These are phyloP conservation scores for Pomatorhinus ruficollis DNA, from an alignment of 2,113 vertebrate genomes.

Conservation along the genomic window DNA sequence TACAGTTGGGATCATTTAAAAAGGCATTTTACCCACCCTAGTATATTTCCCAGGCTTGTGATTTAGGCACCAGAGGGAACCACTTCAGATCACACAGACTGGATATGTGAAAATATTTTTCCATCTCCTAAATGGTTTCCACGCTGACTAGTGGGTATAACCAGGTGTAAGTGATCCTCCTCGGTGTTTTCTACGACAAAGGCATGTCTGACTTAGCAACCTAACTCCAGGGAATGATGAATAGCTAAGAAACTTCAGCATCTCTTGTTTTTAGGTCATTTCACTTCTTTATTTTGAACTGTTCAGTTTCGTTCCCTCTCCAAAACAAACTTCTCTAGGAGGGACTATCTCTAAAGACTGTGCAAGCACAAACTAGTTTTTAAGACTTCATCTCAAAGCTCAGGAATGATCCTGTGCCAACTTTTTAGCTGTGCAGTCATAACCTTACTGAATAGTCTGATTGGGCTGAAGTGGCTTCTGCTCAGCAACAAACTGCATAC, in stretches of 20 bases:
- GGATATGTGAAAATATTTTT: not conserved
- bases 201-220: not conserved
- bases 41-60: not conserved
- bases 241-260: not conserved
- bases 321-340: not conserved
- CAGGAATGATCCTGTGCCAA: not conserved
- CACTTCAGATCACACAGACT: not conserved
- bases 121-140: not conserved
- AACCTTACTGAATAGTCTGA: not conserved
- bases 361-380: not conserved
- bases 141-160: rapidly evolving
- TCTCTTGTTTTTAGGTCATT: not conserved
- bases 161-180: not conserved
- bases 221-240: not conserved
- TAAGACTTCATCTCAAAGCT: not conserved
- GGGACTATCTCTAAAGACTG: not conserved
- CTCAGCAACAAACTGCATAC: not conserved
- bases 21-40: not conserved
- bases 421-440: not conserved
- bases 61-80: not conserved
- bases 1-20: not conserved
- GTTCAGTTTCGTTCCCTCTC: not conserved
- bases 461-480: not conserved
- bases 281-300: not conserved
- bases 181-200: not conserved